phyloP scores from a whole-genome alignment of 2,797 vertebrate genomes.

The Fundulus diaphanus region DNA sequence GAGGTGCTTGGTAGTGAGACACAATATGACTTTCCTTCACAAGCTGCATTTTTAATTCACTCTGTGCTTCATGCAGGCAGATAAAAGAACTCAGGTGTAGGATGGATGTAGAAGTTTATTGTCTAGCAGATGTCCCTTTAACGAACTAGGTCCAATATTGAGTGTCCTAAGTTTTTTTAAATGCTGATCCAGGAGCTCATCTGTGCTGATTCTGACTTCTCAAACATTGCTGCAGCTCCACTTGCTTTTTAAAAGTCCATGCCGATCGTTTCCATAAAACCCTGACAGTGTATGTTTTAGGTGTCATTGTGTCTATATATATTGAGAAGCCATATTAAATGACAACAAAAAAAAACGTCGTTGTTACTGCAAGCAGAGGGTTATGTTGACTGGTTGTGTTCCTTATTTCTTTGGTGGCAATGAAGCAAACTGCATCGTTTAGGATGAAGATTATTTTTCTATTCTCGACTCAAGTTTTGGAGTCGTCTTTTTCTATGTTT shows the following conservation, averaged over 20 bases:
- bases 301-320: slow-evolving; percentile 66
- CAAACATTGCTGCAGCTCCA: slow-evolving; percentile 34
- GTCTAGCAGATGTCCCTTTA: slow-evolving; percentile 79
- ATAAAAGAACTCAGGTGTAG: slow-evolving; percentile 16
- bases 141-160: slow-evolving; percentile 46
- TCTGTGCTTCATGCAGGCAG: slow-evolving; percentile 5
- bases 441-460: slow-evolving; percentile 84
- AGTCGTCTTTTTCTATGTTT: slow-evolving; percentile 80
- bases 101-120: slow-evolving; percentile 59
- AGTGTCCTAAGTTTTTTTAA: slow-evolving; percentile 25
- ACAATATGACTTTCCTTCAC: neutral
- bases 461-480: slow-evolving; percentile 78
- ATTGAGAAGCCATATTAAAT: slow-evolving; percentile 81
- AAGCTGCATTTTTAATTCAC: slow-evolving; percentile 9
- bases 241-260: slow-evolving; percentile 44
- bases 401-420: slow-evolving; percentile 70
- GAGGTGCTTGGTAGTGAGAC: neutral
- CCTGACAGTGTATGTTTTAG: slow-evolving; percentile 51
- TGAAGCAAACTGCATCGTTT: slow-evolving; percentile 71
- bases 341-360: slow-evolving; percentile 36
- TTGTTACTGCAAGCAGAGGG: slow-evolving; percentile 59
- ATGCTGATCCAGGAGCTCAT: slow-evolving; percentile 51
- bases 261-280: slow-evolving; percentile 52
- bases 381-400: slow-evolving; percentile 59
- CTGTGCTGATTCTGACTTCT: slow-evolving; percentile 16